These are phyloP conservation scores for Bradypus variegatus DNA, from an alignment of 2,797 vertebrate genomes.

Conservation along the genomic window DNA sequence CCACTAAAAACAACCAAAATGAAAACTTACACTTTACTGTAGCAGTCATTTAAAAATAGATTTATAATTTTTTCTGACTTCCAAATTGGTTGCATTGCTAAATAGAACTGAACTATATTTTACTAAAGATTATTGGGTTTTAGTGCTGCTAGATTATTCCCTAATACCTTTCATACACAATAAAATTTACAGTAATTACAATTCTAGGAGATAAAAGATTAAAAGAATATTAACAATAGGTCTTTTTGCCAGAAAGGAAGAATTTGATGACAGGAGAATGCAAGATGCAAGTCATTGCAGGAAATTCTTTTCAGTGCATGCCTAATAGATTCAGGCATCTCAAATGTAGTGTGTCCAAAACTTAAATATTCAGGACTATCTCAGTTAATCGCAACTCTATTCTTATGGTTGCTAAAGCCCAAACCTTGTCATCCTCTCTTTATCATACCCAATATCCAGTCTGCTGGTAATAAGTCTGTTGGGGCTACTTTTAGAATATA, in stretches of 20 bases:
- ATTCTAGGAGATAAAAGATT: not conserved
- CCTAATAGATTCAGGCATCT: not conserved
- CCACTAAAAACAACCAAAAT: not conserved
- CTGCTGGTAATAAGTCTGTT: not conserved
- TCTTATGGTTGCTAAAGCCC: not conserved
- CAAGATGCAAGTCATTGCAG: not conserved
- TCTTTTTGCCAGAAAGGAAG: not conserved
- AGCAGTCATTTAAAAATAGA: not conserved
- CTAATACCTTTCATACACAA: not conserved
- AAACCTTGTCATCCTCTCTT: not conserved
- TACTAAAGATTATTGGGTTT: not conserved
- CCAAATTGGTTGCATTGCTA: not conserved
- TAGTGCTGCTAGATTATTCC: not conserved
- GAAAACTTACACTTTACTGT: not conserved
- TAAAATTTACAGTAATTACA: constrained; percentile 1
- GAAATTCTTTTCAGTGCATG: not conserved
- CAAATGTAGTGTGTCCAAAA: not conserved
- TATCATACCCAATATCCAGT: not conserved
- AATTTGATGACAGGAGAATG: not conserved
- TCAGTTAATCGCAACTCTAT: not conserved
- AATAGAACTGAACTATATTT: not conserved
- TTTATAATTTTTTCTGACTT: not conserved
- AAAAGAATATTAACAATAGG: not conserved
- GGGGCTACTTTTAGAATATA: not conserved
- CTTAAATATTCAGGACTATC: not conserved